A percentile compares a stretch with the other conserved stretches of the same genome.
Evolutionary conservation across 2,797 vertebrate genomes (phyloP).

Genomic region (Mallotus villosus): DNA sequence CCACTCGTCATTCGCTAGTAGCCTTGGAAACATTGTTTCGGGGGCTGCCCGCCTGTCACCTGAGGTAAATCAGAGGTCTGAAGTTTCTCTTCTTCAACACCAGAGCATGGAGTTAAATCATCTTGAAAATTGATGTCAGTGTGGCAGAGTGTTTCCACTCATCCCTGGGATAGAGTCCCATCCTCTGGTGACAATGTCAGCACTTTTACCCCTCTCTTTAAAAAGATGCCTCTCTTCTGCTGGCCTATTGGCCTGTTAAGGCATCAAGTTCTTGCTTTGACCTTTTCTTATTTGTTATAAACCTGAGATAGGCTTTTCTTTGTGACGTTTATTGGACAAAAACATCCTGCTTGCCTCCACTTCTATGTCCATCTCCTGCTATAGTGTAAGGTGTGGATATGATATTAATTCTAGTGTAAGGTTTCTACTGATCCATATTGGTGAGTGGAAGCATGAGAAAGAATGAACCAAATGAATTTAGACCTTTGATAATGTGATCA

Average conservation of each 20-base stretch:
- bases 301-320: slow-evolving; percentile 8
- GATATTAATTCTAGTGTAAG: neutral
- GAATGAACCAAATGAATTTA: slow-evolving; percentile 77
- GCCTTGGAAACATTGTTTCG: slow-evolving; percentile 88
- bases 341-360: neutral
- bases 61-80: slow-evolving; percentile 82
- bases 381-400: neutral
- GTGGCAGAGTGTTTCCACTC: slow-evolving; percentile 81
- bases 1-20: slow-evolving; percentile 84
- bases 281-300: slow-evolving; percentile 19
- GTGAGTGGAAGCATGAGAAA: slow-evolving; percentile 73
- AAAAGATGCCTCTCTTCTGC: slow-evolving; percentile 59
- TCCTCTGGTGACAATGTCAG: slow-evolving; percentile 84
- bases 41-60: slow-evolving; percentile 77
- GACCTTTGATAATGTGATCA: slow-evolving; percentile 77
- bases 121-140: slow-evolving; percentile 86
- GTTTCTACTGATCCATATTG: slow-evolving; percentile 74
- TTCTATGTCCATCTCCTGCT: neutral
- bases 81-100: slow-evolving; percentile 79
- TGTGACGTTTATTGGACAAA: neutral
- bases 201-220: slow-evolving; percentile 77
- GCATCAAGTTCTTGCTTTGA: slow-evolving; percentile 39
- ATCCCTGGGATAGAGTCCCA: slow-evolving; percentile 79
- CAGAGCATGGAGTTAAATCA: slow-evolving; percentile 80
- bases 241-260: slow-evolving; percentile 47